phyloP scores from a whole-genome alignment of 1,140 invertebrate genomes.

The Zaprionus kolodkinae region DNA sequence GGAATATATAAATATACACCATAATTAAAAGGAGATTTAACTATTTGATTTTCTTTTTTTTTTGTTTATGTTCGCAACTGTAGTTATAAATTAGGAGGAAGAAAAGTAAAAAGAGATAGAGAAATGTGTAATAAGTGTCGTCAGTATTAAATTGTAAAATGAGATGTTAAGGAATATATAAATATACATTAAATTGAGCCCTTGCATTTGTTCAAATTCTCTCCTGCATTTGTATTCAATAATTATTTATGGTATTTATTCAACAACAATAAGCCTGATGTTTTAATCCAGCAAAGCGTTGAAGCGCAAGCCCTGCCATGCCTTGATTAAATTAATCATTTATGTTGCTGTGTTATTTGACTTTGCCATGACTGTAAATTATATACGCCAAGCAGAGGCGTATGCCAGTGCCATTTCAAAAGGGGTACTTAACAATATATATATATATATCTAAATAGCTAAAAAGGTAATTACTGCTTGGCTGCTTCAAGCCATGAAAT shows the following conservation, averaged over 20 bases:
- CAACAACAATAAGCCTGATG: constrained; percentile 43
- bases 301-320: constrained; percentile 42
- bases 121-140: background rate
- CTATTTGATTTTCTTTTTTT: background rate
- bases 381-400: background rate
- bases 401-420: background rate
- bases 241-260: constrained; percentile 62
- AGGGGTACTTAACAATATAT: background rate
- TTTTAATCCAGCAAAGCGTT: constrained; percentile 71
- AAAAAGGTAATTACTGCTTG: background rate
- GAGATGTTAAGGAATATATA: background rate
- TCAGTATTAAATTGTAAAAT: background rate
- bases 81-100: too few relatives aligned
- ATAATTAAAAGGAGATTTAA: too few relatives aligned
- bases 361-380: constrained; percentile 37
- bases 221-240: constrained; percentile 28
- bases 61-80: too few relatives aligned
- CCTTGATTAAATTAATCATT: constrained; percentile 74
- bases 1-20: background rate
- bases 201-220: constrained; percentile 2
- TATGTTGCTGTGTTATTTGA: constrained; percentile 57
- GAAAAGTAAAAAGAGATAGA: background rate
- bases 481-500: background rate
- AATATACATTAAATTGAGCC: background rate
- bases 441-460: background rate